A percentile compares a stretch with the other conserved stretches of the same genome.
Conservation (phyloP, 2,888 invertebrate genomes). For the Andrena chrysosceles region DNA sequence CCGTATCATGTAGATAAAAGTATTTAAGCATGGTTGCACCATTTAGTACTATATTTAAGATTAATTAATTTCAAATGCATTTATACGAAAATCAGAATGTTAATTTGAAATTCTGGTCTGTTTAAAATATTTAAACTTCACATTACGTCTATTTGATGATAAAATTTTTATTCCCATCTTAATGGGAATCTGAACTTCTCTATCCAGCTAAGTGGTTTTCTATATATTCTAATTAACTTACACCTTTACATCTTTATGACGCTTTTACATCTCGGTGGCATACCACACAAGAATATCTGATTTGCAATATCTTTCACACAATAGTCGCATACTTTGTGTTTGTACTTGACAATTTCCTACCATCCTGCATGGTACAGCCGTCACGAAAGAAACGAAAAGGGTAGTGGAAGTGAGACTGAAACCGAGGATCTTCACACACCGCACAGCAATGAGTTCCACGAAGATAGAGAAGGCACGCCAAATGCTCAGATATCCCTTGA, state of each 20-base stretch:
- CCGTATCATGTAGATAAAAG: conserved; percentile 49
- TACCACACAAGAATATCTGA: conserved; percentile 49
- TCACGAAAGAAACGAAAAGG: conserved; percentile 86
- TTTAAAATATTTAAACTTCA: neutral
- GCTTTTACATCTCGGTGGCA: conserved; percentile 32
- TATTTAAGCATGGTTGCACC: conserved; percentile 62
- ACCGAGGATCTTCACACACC: conserved; percentile 88
- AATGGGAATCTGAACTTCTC: conserved; percentile 11
- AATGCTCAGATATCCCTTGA: conserved; percentile 84
- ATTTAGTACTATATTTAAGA: conserved; percentile 43
- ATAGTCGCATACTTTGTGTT: conserved; percentile 77
- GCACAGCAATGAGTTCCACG: conserved; percentile 82
- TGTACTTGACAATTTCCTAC: conserved; percentile 79
- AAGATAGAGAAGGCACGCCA: conserved; percentile 81
- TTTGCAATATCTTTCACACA: conserved; percentile 60
- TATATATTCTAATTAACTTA: conserved; percentile 19
- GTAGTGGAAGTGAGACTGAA: conserved; percentile 91
- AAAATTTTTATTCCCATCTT: neutral
- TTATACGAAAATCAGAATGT: conserved; percentile 12
- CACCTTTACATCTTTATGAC: conserved; percentile 18
- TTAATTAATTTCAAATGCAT: conserved; percentile 26
- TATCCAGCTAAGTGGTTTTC: conserved; percentile 13
- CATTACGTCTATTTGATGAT: neutral
- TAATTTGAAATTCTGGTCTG: conserved; percentile 2
- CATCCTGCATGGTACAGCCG: conserved; percentile 80